Evolutionary conservation across 2,113 vertebrate species (phyloP).

Genomic region (Melanerpes formicivorus): DNA sequence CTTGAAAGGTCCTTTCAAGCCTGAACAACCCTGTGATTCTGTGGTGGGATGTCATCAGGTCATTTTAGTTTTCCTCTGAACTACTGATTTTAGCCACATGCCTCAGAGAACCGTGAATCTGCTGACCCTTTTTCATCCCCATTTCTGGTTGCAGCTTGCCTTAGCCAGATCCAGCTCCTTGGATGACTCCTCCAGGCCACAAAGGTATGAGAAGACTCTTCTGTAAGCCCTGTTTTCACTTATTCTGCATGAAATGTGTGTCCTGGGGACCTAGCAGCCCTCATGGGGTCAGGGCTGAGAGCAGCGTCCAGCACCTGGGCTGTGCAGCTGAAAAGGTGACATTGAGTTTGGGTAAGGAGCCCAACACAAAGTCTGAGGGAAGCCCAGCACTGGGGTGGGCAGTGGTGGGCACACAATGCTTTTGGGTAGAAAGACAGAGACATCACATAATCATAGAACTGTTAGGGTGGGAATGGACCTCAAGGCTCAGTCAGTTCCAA

Average conservation of each 20-base stretch:
- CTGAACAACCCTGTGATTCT: background rate
- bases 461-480: too few species aligned
- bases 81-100: background rate
- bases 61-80: background rate
- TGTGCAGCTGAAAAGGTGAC: accelerated
- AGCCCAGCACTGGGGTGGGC: background rate
- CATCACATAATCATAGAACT: too few species aligned
- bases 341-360: too few species aligned
- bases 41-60: background rate
- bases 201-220: slow-evolving; percentile 67
- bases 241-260: accelerated
- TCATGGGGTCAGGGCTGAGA: accelerated
- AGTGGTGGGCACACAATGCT: accelerated
- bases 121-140: background rate
- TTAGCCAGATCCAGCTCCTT: slow-evolving; percentile 75
- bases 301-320: background rate
- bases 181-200: slow-evolving; percentile 64
- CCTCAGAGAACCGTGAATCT: background rate
- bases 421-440: background rate
- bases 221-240: background rate
- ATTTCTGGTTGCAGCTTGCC: slow-evolving; percentile 67
- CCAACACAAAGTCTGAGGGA: accelerated
- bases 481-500: too few species aligned
- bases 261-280: background rate
- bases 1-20: background rate